These are phyloP conservation scores for Idaea aversata DNA, from an alignment of 2,888 invertebrate genomes.

Conservation along the genomic window DNA sequence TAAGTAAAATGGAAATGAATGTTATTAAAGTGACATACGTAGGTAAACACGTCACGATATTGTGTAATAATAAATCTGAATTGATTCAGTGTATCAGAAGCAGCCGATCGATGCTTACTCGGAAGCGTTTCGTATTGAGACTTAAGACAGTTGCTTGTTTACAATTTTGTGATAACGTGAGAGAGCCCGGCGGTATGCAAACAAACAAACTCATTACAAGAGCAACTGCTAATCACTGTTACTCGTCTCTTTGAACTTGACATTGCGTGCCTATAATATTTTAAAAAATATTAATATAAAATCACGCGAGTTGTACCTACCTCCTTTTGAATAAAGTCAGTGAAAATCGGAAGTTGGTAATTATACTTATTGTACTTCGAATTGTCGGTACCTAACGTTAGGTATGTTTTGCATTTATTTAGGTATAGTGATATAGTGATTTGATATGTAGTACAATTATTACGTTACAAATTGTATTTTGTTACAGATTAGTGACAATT, in stretches of 20 bases:
- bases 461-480: not conserved
- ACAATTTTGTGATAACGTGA: not conserved
- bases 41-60: not conserved
- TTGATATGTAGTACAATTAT: not conserved
- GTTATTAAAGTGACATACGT: not conserved
- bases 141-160: not conserved
- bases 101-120: not conserved
- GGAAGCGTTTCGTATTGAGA: not conserved
- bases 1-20: not conserved
- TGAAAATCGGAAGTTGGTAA: not conserved
- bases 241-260: not conserved
- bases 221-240: not conserved
- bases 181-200: not conserved
- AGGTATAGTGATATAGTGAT: not conserved
- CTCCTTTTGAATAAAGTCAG: not conserved
- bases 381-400: not conserved
- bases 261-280: not conserved
- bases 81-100: not conserved
- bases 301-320: not conserved
- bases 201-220: not conserved
- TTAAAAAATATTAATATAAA: not conserved
- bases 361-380: too few relatives aligned
- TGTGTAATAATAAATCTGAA: not conserved
- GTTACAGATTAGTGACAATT: not conserved
- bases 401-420: not conserved